Conservation (phyloP, 2,113 vertebrate species). For the Bombycilla garrulus region DNA sequence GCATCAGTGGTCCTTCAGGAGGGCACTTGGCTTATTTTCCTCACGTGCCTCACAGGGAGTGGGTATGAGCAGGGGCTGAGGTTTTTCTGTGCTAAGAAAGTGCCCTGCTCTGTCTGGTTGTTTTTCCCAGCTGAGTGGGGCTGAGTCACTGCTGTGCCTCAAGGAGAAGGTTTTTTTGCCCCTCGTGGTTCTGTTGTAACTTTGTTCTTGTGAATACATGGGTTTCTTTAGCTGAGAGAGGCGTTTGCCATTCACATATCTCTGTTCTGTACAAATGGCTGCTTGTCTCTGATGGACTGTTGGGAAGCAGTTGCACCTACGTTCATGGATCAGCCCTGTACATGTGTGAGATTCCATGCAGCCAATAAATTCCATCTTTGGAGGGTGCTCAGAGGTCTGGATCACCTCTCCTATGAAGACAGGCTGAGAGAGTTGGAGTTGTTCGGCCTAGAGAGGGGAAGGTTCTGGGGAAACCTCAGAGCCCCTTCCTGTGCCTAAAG, state of each 20-base stretch:
- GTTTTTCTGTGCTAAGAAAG: neutral
- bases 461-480: neutral
- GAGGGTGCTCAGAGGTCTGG: neutral
- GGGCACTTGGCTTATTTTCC: neutral
- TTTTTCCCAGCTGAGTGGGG: neutral
- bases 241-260: neutral
- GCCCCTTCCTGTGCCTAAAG: neutral
- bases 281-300: neutral
- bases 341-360: neutral
- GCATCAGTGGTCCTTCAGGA: fast-evolving
- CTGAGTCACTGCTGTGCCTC: slow-evolving; percentile 3
- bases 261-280: neutral
- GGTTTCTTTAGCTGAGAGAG: neutral
- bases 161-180: neutral
- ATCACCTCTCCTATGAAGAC: neutral
- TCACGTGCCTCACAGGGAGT: neutral
- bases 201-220: neutral
- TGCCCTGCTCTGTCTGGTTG: fast-evolving
- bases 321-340: fast-evolving
- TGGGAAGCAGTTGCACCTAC: neutral
- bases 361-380: neutral
- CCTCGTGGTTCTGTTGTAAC: neutral
- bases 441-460: neutral
- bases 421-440: neutral
- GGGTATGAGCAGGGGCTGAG: fast-evolving